Conservation (phyloP, 1,140 invertebrate genomes). For the Halictus rubicundus region DNA sequence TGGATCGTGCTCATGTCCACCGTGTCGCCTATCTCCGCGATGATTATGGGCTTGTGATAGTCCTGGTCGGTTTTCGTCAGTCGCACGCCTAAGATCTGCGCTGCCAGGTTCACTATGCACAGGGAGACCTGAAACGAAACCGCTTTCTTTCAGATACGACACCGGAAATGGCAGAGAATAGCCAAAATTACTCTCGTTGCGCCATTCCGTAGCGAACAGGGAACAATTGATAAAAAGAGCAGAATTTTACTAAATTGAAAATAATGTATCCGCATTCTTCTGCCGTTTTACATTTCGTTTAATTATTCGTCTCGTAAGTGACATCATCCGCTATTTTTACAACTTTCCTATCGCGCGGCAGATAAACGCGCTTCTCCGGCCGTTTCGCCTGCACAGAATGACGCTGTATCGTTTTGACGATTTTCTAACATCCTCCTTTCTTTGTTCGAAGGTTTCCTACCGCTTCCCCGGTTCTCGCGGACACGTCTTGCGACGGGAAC, state of each 20-base stretch:
- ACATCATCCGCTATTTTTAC: too few relatives aligned
- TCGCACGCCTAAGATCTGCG: conserved; percentile 84
- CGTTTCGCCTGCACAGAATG: too few relatives aligned
- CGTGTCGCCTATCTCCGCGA: conserved; percentile 83
- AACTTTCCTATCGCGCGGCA: too few relatives aligned
- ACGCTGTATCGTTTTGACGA: too few relatives aligned
- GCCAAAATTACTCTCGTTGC: too few relatives aligned
- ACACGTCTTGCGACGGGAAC: conserved; percentile 88
- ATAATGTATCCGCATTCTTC: too few relatives aligned
- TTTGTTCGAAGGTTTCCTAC: conserved; percentile 79
- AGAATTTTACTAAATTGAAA: too few relatives aligned
- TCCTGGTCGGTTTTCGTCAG: conserved; percentile 85
- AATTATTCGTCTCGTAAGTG: too few relatives aligned
- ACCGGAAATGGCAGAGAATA: not conserved
- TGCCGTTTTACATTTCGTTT: too few relatives aligned
- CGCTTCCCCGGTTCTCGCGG: conserved; percentile 94
- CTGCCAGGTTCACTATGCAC: conserved; percentile 85
- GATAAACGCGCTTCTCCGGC: too few relatives aligned
- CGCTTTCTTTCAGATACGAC: not conserved
- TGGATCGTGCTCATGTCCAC: conserved; percentile 71
- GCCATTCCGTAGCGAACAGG: too few relatives aligned
- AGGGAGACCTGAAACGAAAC: conserved; percentile 79
- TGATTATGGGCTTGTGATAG: conserved; percentile 84
- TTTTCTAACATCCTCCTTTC: not conserved
- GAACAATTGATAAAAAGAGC: too few relatives aligned